These are phyloP conservation scores for Melikaiella ostensackeni DNA, from an alignment of 2,888 invertebrate genomes.

Conservation along the genomic window DNA sequence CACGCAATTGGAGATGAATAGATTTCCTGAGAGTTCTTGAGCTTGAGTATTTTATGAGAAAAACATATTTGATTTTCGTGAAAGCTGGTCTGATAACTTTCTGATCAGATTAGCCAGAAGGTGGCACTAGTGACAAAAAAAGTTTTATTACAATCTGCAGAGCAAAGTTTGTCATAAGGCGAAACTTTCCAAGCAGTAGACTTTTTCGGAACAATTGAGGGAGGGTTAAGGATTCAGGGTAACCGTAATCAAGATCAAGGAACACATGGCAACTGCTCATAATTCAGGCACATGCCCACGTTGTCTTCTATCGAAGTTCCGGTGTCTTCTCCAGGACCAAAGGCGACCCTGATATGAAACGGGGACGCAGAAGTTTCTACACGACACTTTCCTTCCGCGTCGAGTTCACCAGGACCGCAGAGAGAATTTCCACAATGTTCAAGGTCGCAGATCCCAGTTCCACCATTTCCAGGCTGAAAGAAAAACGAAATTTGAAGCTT, in stretches of 20 bases:
- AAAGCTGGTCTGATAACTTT: not conserved
- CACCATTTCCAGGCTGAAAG: conserved; percentile 80
- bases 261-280: conserved; percentile 85
- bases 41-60: conserved; percentile 11
- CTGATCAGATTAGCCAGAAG: conserved; percentile 18
- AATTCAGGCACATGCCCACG: conserved; percentile 88
- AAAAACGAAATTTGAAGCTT: conserved; percentile 24
- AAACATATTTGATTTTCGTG: conserved; percentile 1
- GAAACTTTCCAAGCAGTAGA: not conserved
- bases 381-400: conserved; percentile 78
- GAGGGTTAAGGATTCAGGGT: conserved; percentile 40
- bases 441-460: conserved; percentile 85
- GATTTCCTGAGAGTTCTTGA: not conserved
- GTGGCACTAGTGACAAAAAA: not conserved
- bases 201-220: not conserved
- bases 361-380: conserved; percentile 88
- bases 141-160: not conserved
- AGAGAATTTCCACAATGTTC: conserved; percentile 88
- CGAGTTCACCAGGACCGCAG: conserved; percentile 80
- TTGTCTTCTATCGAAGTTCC: conserved; percentile 85
- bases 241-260: conserved; percentile 58
- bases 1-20: not conserved
- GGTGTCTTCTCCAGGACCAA: conserved; percentile 83
- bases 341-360: conserved; percentile 88
- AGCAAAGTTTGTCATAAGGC: not conserved